Conservation (phyloP, 2,797 vertebrate genomes). For the Sparidentex hasta region DNA sequence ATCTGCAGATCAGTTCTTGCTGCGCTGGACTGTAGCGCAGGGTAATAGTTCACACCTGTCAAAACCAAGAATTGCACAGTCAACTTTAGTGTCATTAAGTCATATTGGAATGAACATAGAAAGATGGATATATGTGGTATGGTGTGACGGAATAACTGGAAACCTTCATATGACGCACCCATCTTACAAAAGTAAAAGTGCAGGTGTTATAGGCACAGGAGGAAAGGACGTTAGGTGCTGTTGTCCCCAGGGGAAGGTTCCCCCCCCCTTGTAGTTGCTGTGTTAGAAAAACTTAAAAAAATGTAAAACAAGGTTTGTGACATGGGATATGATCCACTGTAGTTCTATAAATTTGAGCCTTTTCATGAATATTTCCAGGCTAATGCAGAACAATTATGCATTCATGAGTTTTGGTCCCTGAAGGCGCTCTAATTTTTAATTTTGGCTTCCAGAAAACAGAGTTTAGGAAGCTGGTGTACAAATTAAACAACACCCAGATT, state of each 20-base stretch:
- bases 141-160: background rate
- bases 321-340: background rate
- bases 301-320: background rate
- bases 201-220: background rate
- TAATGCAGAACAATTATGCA: constrained; percentile 16
- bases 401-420: constrained; percentile 15
- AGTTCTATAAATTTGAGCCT: background rate
- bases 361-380: background rate
- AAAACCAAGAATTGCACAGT: background rate
- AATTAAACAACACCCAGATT: background rate
- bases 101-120: background rate
- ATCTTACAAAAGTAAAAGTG: background rate
- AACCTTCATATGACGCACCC: background rate
- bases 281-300: background rate
- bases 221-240: background rate
- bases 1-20: background rate
- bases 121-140: background rate
- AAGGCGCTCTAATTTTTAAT: background rate
- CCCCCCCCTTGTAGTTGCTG: background rate
- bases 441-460: background rate
- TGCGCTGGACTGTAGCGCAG: background rate
- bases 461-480: background rate
- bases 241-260: background rate
- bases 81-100: background rate
- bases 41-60: background rate